Percentiles rank a stretch among this genome's conserved stretches.
These are phyloP conservation scores for Netelia fuscicornis DNA, from an alignment of 2,888 invertebrate genomes.

Conservation along the genomic window DNA sequence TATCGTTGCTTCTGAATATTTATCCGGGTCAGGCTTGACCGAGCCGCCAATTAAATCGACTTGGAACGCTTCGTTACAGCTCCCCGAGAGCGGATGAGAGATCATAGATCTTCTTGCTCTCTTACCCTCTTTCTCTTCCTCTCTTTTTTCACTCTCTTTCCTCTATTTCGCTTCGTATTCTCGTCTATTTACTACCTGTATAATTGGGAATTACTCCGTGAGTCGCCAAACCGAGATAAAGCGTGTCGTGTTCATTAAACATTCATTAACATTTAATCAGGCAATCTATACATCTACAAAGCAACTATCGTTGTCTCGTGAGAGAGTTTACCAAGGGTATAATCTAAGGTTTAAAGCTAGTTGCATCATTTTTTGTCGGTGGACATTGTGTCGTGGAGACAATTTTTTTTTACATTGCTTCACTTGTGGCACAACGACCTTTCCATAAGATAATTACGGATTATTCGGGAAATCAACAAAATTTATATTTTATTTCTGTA, in stretches of 20 bases:
- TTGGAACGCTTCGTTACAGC: slow-evolving; percentile 72
- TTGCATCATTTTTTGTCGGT: neutral
- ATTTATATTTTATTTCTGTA: too few species aligned
- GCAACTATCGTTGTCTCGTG: slow-evolving; percentile 59
- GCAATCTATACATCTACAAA: neutral
- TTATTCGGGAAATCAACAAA: neutral
- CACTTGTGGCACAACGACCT: neutral
- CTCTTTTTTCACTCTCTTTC: neutral
- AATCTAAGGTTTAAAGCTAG: neutral
- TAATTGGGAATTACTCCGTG: slow-evolving; percentile 53
- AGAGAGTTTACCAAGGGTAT: slow-evolving; percentile 32
- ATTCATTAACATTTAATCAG: slow-evolving; percentile 2
- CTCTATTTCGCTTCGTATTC: slow-evolving; percentile 55
- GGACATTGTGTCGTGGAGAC: slow-evolving; percentile 10
- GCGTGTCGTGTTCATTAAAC: slow-evolving; percentile 29
- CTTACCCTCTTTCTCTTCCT: slow-evolving; percentile 28
- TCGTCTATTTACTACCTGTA: slow-evolving; percentile 51
- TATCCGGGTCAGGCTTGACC: slow-evolving; percentile 71
- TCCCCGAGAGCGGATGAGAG: slow-evolving; percentile 50
- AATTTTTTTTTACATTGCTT: neutral
- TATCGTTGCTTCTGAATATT: slow-evolving; percentile 72
- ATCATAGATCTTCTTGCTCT: slow-evolving; percentile 14
- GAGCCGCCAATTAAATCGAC: slow-evolving; percentile 69
- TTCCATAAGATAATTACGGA: neutral
- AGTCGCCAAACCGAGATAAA: slow-evolving; percentile 54